Percentiles rank a stretch among this genome's conserved stretches.
Evolutionary conservation across 2,888 invertebrate species (phyloP).

Genomic region (Tribolium freemani): DNA sequence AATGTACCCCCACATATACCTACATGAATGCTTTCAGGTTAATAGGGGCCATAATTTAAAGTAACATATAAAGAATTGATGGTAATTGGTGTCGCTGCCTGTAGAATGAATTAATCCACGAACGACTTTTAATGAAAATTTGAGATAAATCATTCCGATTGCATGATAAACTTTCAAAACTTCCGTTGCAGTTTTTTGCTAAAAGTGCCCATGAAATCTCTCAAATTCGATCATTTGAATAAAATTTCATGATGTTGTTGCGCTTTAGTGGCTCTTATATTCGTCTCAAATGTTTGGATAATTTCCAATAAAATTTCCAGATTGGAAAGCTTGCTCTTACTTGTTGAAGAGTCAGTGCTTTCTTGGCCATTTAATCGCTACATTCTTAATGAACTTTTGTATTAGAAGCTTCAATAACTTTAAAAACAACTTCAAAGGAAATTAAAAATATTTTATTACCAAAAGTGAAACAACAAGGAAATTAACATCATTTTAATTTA

Average conservation of each 20-base stretch:
- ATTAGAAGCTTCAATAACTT: neutral
- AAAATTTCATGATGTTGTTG: too few species aligned
- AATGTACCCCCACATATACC: neutral
- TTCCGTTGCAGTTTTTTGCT: neutral
- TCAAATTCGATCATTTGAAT: neutral
- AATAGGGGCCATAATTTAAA: neutral
- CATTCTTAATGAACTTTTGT: neutral
- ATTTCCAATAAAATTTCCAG: neutral
- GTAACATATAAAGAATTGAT: neutral
- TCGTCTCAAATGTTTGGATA: neutral
- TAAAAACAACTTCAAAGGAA: neutral
- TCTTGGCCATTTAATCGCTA: neutral
- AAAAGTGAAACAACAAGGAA: neutral
- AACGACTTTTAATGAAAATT: neutral
- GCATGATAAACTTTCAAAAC: neutral
- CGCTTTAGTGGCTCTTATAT: neutral
- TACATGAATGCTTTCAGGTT: neutral
- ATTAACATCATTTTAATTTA: neutral
- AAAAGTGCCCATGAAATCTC: neutral
- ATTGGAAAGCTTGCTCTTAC: neutral
- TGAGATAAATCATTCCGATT: neutral
- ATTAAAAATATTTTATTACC: neutral
- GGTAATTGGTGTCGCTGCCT: neutral
- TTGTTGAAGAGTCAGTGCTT: neutral
- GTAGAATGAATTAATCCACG: neutral